Conservation (phyloP, 2,797 vertebrate genomes). For the Pempheris klunzingeri region DNA sequence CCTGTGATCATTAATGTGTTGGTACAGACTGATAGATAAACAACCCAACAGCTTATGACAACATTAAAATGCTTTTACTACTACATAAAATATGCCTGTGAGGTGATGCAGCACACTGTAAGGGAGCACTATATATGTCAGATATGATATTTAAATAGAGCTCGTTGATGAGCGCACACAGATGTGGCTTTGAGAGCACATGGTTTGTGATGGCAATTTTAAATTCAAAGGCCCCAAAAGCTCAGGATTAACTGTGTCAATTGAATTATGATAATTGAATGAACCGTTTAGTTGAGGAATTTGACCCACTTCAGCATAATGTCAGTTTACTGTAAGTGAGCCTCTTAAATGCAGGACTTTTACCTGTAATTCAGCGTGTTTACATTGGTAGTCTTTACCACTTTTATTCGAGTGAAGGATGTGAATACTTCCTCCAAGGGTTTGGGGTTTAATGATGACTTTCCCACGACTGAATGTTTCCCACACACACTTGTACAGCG, state of each 20-base stretch:
- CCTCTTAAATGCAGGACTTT: not conserved
- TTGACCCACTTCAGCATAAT: not conserved
- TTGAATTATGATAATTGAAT: not conserved
- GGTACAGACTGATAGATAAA: too few species aligned
- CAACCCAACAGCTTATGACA: too few species aligned
- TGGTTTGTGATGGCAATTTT: not conserved
- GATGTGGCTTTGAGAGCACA: not conserved
- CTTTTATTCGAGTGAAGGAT: not conserved
- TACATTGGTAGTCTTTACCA: not conserved
- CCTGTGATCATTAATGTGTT: not conserved
- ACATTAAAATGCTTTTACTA: not conserved
- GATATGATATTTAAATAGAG: not conserved
- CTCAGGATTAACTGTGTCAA: not conserved
- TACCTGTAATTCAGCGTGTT: not conserved
- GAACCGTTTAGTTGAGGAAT: not conserved
- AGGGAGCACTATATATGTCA: not conserved
- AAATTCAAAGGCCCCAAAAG: not conserved
- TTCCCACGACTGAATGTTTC: slow-evolving; percentile 37
- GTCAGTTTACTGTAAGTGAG: not conserved
- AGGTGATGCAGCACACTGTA: not conserved
- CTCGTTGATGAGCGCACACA: not conserved
- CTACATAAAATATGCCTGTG: too few species aligned
- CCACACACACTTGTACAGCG: slow-evolving; percentile 20
- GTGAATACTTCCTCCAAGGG: not conserved
- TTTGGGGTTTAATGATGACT: not conserved